A percentile compares a stretch with the other conserved stretches of the same genome.
Evolutionary conservation across 2,888 invertebrate genomes (phyloP).

Genomic region (Coelogynopora nodosa): DNA sequence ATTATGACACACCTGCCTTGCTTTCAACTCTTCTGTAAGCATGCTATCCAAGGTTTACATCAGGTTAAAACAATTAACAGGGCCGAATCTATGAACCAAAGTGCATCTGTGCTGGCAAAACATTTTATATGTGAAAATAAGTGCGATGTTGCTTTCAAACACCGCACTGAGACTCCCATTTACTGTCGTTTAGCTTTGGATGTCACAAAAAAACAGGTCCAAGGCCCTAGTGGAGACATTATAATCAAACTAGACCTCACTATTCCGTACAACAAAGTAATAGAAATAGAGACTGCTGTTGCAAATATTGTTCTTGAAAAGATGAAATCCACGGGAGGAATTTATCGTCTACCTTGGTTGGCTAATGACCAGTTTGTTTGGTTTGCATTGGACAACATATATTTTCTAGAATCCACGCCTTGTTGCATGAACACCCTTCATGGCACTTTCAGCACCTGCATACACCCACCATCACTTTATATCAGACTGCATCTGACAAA

Average conservation of each 20-base stretch:
- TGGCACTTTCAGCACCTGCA: too few relatives aligned
- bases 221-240: slow-evolving; percentile 9
- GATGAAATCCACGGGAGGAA: background rate
- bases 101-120: slow-evolving; percentile 12
- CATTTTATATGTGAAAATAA: background rate
- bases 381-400: background rate
- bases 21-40: background rate
- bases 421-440: background rate
- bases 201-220: background rate
- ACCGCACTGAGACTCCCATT: background rate
- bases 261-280: background rate
- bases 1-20: background rate
- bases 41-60: too few relatives aligned
- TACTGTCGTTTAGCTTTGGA: background rate
- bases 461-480: background rate
- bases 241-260: slow-evolving; percentile 1
- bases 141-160: background rate
- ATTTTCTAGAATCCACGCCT: background rate
- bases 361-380: background rate
- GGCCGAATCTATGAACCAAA: background rate
- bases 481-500: slow-evolving; percentile 23
- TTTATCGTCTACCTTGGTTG: background rate
- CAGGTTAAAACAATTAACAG: too few relatives aligned
- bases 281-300: background rate
- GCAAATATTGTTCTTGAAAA: slow-evolving; percentile 19